Base-by-base conservation (phyloP, 2,888 invertebrate genomes). In the Andrena praecox region DNA sequence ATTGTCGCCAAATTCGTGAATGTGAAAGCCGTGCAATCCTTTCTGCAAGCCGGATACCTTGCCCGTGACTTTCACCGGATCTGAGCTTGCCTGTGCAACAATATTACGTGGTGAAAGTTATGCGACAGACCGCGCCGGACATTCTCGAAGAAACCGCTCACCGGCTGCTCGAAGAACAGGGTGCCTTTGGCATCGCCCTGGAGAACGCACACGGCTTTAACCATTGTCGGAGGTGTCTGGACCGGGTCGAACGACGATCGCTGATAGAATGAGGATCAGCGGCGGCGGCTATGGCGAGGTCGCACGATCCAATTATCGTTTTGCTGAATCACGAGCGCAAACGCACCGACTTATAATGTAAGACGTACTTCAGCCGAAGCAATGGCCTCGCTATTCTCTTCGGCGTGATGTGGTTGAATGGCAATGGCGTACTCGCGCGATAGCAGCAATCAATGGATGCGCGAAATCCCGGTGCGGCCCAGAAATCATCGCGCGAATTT, bases 1-100 rank as follows among this genome's bases (percentile, higher is more conserved):
- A 92, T 97, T 98, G 94, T 99, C 99, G 0, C 99, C 99, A 93
- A 98, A 99, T 95, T 99, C 98, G 93, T 99, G 99, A 81, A 99
- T 96, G 93, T 99, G 99, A 95, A 99, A 98, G 29, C 98, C 98
- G 92, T 98, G 95, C 2, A 94, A 93, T 81, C 99, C 99, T 93
- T 96, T 95, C 24, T 95, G 93, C 48, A 99, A 95, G 1, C 99
- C 98, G 42, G 94, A 95, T 10, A 99, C 95, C 94, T 97, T 96
- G 7, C 99, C 99, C 48, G 96, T 96, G n/a, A 99, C 95, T 77
- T 95, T 95, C 1, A 97, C 97, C 1, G 96, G 95, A n/a, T 95
- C 94, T n/a, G 95, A 95, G 0, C 94, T 95, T 90, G 95, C 94
- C 97, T 96, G n/a, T 54, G 10, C 27, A 12, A 62, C 2, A 74